Evolutionary conservation across 2,888 invertebrate genomes (phyloP).

Genomic region (Erynnis tages): DNA sequence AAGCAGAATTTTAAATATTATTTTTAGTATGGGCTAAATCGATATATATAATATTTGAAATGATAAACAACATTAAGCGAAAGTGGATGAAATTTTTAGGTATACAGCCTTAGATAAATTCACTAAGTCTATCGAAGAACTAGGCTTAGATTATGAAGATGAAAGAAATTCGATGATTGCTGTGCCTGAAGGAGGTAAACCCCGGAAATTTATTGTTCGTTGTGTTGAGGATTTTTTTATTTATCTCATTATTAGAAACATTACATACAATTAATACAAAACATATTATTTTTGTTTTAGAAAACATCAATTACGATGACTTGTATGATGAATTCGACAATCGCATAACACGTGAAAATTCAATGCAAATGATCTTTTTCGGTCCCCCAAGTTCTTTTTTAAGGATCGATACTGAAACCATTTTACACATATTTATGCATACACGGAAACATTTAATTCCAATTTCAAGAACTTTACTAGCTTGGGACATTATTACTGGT

Average conservation of each 20-base stretch:
- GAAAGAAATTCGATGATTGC: conserved; percentile 72
- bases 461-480: conserved; percentile 54
- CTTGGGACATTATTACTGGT: conserved; percentile 75
- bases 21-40: too few relatives aligned
- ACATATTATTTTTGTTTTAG: conserved; percentile 29
- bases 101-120: background rate
- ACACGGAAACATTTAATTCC: conserved; percentile 62
- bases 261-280: too few relatives aligned
- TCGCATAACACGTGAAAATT: conserved; percentile 48
- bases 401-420: conserved; percentile 63
- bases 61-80: background rate
- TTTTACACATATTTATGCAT: conserved; percentile 59
- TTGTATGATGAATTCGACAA: conserved; percentile 70
- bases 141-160: conserved; percentile 60
- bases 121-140: conserved; percentile 57
- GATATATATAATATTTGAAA: too few relatives aligned
- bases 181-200: conserved; percentile 52
- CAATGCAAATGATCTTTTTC: conserved; percentile 71
- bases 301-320: conserved; percentile 48
- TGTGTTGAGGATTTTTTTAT: too few relatives aligned
- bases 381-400: conserved; percentile 64
- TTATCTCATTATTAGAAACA: too few relatives aligned
- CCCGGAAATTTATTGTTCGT: too few relatives aligned
- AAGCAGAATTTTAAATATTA: too few relatives aligned
- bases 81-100: background rate